A percentile compares a stretch with the other conserved stretches of the same genome.
Conservation (phyloP, 2,888 invertebrate species). For the Tenodera sinensis region DNA sequence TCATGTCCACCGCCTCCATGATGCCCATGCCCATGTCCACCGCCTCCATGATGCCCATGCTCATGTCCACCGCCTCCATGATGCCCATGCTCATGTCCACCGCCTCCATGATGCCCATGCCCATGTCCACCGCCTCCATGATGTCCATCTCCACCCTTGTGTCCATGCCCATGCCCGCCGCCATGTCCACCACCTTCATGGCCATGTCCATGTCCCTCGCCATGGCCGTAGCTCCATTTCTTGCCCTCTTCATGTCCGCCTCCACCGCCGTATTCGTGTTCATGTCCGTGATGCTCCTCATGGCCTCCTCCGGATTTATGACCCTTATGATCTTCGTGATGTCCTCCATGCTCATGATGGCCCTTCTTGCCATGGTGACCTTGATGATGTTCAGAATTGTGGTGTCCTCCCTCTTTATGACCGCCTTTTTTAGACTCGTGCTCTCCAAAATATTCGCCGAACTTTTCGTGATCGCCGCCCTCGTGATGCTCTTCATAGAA, state of each 20-base stretch:
- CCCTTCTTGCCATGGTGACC: slow-evolving; percentile 56
- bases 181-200: background rate
- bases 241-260: slow-evolving; percentile 50
- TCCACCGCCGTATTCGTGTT: slow-evolving; percentile 49
- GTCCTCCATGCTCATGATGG: slow-evolving; percentile 54
- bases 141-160: background rate
- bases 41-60: background rate
- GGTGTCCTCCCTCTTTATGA: slow-evolving; percentile 42
- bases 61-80: slow-evolving; percentile 35
- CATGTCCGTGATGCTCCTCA: slow-evolving; percentile 53
- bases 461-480: slow-evolving; percentile 61
- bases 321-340: slow-evolving; percentile 45
- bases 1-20: background rate
- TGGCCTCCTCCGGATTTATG: slow-evolving; percentile 56
- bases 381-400: slow-evolving; percentile 50
- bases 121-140: slow-evolving; percentile 1
- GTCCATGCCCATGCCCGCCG: background rate
- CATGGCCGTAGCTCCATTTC: slow-evolving; percentile 53
- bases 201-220: background rate
- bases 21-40: background rate
- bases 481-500: slow-evolving; percentile 73
- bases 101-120: background rate
- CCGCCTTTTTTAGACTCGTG: slow-evolving; percentile 48
- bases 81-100: background rate
- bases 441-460: slow-evolving; percentile 58